These are phyloP conservation scores for Trichechus manatus DNA, from an alignment of 2,113 vertebrate genomes.

Conservation along the genomic window DNA sequence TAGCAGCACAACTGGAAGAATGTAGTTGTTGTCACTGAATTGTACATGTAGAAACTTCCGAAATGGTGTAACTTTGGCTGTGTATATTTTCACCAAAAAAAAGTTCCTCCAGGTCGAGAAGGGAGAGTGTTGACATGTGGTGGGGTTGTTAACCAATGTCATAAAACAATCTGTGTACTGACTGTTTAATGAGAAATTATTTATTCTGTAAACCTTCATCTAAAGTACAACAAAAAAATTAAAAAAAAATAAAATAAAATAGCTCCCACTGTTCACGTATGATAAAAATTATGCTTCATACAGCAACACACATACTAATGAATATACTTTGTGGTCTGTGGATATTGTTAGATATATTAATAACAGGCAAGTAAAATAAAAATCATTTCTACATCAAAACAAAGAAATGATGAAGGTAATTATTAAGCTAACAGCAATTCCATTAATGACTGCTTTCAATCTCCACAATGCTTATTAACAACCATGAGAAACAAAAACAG, in stretches of 20 bases:
- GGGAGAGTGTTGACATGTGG: too few species aligned
- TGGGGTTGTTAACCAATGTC: too few species aligned
- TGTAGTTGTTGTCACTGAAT: too few species aligned
- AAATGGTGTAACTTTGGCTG: too few species aligned
- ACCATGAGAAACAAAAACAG: neutral
- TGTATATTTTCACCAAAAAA: too few species aligned
- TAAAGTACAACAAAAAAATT: too few species aligned
- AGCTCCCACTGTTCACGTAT: neutral
- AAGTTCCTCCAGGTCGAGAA: too few species aligned
- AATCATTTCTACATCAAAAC: conserved; percentile 43
- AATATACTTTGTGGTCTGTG: neutral
- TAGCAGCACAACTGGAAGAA: too few species aligned
- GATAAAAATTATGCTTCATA: neutral
- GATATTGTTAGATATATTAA: conserved; percentile 1
- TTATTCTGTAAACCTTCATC: too few species aligned
- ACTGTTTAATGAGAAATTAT: too few species aligned
- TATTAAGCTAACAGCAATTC: conserved; percentile 13
- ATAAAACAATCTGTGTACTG: too few species aligned
- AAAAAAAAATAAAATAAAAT: neutral
- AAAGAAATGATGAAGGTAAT: neutral
- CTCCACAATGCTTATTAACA: neutral
- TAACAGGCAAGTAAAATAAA: neutral
- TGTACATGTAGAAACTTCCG: too few species aligned
- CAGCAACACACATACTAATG: neutral
- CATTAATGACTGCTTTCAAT: neutral